A percentile compares a stretch with the other conserved stretches of the same genome.
Evolutionary conservation across 1,140 invertebrate species (phyloP).

Genomic region (Pogonomyrmex californicus): DNA sequence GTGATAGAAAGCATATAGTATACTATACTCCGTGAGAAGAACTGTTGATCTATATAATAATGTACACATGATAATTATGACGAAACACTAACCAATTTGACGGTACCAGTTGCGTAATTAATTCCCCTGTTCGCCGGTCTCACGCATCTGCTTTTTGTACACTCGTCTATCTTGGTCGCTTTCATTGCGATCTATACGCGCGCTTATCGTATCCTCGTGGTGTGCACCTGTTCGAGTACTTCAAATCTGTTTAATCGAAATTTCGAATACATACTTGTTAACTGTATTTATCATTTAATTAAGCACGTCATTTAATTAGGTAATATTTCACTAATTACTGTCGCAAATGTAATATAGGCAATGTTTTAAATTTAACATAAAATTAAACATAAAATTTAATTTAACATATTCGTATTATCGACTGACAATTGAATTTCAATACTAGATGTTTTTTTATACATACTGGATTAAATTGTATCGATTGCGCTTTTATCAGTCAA

Average conservation of each 20-base stretch:
- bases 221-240: not conserved
- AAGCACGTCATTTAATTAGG: not conserved
- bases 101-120: slow-evolving; percentile 28
- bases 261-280: not conserved
- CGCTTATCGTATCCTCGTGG: slow-evolving; percentile 12
- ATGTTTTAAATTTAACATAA: slow-evolving; percentile 9
- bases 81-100: not conserved
- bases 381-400: not conserved
- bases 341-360: not conserved
- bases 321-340: not conserved
- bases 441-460: no score
- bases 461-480: not conserved
- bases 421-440: no score
- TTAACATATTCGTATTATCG: no score
- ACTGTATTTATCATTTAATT: not conserved
- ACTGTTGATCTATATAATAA: not conserved
- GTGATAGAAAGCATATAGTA: no score
- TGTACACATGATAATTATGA: slow-evolving; percentile 3
- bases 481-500: not conserved
- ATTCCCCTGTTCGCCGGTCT: not conserved
- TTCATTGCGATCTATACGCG: slow-evolving; percentile 5
- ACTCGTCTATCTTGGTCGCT: slow-evolving; percentile 22
- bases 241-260: slow-evolving; percentile 16
- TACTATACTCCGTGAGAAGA: not conserved
- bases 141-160: slow-evolving; percentile 21